Percentiles rank a stretch among this genome's conserved stretches.
Evolutionary conservation across 2,888 invertebrate genomes (phyloP).

Genomic region (Meliscaeva auricollis): DNA sequence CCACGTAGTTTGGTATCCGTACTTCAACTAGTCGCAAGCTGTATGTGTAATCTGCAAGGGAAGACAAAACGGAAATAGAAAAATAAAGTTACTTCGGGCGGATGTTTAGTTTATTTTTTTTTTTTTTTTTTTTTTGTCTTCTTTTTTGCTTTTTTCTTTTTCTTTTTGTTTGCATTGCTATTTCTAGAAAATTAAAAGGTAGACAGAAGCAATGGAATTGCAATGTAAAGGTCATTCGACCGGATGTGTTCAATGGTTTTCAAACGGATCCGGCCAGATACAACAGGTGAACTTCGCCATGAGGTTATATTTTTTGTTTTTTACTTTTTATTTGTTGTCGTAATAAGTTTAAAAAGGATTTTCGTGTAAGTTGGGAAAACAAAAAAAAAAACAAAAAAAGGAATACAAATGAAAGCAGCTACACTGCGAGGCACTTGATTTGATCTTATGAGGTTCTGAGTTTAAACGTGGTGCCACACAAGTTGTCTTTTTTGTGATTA

Average conservation of each 20-base stretch:
- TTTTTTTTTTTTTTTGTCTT: neutral
- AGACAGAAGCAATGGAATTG: constrained; percentile 23
- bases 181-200: constrained; percentile 34
- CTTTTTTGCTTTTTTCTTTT: neutral
- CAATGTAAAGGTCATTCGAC: constrained; percentile 19
- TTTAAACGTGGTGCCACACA: too few species aligned
- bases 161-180: neutral
- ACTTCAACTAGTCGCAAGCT: constrained; percentile 90
- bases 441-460: too few species aligned
- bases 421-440: too few species aligned
- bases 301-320: neutral
- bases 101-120: neutral
- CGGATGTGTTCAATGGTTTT: constrained; percentile 14
- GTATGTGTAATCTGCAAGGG: constrained; percentile 84
- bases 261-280: neutral
- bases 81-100: constrained; percentile 8
- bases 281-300: neutral
- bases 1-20: constrained; percentile 92
- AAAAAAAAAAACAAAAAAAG: neutral
- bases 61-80: constrained; percentile 43
- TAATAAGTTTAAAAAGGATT: neutral
- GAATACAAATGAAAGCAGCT: too few species aligned
- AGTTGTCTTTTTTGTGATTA: too few species aligned
- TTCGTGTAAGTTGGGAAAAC: neutral
- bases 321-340: neutral